A percentile compares a stretch with the other conserved stretches of the same genome.
Conservation (phyloP, 1,140 invertebrate species). For the Ceratina japonica region DNA sequence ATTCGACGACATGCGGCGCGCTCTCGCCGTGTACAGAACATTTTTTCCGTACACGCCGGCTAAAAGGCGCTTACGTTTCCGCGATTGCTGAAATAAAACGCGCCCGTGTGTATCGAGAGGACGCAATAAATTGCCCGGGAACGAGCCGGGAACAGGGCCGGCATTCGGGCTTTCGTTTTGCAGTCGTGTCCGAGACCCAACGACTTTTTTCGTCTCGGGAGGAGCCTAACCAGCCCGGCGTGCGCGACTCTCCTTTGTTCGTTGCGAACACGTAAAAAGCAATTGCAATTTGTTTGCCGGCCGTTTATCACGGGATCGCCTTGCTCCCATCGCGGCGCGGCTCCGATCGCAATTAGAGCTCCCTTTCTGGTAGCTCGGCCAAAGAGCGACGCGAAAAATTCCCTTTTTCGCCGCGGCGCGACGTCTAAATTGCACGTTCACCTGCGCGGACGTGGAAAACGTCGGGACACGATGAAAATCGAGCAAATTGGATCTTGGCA, state of each 20-base stretch:
- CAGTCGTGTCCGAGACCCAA: neutral
- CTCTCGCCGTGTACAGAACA: neutral
- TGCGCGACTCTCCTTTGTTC: constrained; percentile 32
- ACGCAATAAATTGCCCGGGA: constrained; percentile 44
- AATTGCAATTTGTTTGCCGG: constrained; percentile 69
- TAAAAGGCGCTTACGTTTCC: constrained; percentile 43
- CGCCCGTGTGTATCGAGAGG: constrained; percentile 3
- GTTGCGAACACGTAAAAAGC: constrained; percentile 57
- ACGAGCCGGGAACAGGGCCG: neutral
- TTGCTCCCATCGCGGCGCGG: constrained; percentile 44
- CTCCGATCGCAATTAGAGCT: constrained; percentile 58
- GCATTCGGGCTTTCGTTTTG: constrained; percentile 15
- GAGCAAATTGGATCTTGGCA: neutral
- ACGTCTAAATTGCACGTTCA: neutral
- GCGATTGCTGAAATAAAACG: constrained; percentile 34
- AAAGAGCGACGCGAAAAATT: neutral
- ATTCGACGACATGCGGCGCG: constrained; percentile 28
- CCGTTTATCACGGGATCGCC: constrained; percentile 62
- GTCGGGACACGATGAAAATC: neutral
- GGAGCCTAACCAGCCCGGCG: neutral
- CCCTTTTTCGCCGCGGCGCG: neutral
- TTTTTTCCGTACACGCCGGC: neutral
- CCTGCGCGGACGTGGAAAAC: neutral
- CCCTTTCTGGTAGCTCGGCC: neutral
- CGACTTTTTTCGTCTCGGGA: constrained; percentile 9